Evolutionary conservation across 2,888 invertebrate species (phyloP).

Genomic region (Dermolepida albohirtum): DNA sequence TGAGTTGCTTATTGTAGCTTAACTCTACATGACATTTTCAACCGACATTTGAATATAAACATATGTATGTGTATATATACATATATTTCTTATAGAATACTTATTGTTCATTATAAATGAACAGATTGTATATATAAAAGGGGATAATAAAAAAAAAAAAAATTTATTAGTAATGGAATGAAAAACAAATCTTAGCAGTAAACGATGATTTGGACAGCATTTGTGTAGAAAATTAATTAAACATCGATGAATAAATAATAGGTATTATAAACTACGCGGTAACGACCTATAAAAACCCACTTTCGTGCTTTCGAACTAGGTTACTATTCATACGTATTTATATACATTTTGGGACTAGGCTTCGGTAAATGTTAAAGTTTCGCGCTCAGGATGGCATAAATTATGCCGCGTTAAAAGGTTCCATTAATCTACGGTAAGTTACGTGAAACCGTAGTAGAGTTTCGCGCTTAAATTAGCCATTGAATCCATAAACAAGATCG

Average conservation of each 20-base stretch:
- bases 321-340: not conserved
- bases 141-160: too few species aligned
- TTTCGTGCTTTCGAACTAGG: not conserved
- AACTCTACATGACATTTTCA: too few species aligned
- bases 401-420: conserved; percentile 48
- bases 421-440: conserved; percentile 53
- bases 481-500: conserved; percentile 47
- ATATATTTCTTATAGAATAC: too few species aligned
- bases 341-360: conserved; percentile 1
- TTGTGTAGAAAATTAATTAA: conserved; percentile 8
- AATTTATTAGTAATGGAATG: too few species aligned
- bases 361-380: conserved; percentile 18
- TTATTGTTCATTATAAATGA: too few species aligned
- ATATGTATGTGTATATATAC: too few species aligned
- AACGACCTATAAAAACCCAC: conserved; percentile 2
- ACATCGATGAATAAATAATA: conserved; percentile 10
- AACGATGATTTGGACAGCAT: not conserved
- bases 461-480: conserved; percentile 47
- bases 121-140: too few species aligned
- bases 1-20: too few species aligned
- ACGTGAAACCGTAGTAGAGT: conserved; percentile 44
- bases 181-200: not conserved
- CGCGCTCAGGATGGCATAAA: conserved; percentile 31
- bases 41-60: too few species aligned
- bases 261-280: conserved; percentile 2